Conservation (phyloP, 2,113 vertebrate species). For the Geothlypis trichas region DNA sequence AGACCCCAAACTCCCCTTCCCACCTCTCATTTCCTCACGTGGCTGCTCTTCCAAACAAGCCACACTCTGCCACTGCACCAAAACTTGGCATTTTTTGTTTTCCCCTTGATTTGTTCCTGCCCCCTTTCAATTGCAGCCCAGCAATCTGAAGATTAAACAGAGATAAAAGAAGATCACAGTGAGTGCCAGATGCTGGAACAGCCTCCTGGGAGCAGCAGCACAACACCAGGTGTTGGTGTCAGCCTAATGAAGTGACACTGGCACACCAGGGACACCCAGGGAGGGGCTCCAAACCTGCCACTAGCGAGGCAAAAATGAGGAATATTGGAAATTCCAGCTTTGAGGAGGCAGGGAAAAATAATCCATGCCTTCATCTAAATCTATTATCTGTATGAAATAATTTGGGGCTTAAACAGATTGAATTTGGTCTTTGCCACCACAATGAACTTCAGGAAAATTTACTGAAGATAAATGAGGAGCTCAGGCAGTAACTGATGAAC, state of each 20-base stretch:
- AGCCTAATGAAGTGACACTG: conserved; percentile 76
- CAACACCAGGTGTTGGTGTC: conserved; percentile 81
- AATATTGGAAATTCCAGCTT: not conserved
- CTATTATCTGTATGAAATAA: not conserved
- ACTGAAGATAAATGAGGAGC: conserved; percentile 73
- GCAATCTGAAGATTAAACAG: conserved; percentile 50
- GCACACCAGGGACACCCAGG: conserved; percentile 54
- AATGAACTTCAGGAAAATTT: conserved; percentile 63
- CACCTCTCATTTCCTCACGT: not conserved
- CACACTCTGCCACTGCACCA: not conserved
- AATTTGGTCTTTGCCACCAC: conserved; percentile 43
- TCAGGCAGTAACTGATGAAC: conserved; percentile 82
- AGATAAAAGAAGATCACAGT: conserved; percentile 65
- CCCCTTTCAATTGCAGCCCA: conserved; percentile 50
- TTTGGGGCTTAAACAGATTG: conserved; percentile 34
- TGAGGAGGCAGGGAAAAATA: not conserved
- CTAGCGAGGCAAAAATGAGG: not conserved
- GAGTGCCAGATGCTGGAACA: conserved; percentile 80
- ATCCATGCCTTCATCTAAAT: accelerated
- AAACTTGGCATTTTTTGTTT: not conserved
- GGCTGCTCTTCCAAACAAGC: not conserved
- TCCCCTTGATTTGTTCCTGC: not conserved
- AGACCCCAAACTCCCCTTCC: not conserved
- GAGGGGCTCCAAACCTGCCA: conserved; percentile 25
- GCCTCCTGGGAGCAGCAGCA: conserved; percentile 72